Evolutionary conservation across 2,113 vertebrate species (phyloP).

Genomic region (Dendropsophus ebraccatus): DNA sequence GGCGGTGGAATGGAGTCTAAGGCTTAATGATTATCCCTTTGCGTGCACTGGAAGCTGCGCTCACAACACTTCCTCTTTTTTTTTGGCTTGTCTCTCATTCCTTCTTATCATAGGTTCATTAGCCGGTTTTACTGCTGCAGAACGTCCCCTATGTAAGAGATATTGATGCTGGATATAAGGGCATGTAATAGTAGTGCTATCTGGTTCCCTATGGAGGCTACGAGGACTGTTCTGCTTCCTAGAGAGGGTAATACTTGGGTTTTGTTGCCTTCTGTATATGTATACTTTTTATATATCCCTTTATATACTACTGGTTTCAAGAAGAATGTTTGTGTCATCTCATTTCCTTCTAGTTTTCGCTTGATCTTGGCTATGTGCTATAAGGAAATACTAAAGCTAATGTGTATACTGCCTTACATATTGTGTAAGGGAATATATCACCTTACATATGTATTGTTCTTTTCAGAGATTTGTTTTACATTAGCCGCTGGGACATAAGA

Average conservation of each 20-base stretch:
- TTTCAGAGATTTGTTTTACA: too few relatives aligned
- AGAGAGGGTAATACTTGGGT: background rate
- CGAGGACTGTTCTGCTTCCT: background rate
- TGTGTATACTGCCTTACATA: too few relatives aligned
- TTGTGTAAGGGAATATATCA: too few relatives aligned
- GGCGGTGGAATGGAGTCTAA: background rate
- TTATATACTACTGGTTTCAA: background rate
- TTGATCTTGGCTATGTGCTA: too few relatives aligned
- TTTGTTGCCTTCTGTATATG: background rate
- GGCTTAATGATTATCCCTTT: constrained; percentile 42
- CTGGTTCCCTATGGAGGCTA: background rate
- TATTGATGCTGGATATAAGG: background rate
- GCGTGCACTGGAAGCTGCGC: constrained; percentile 28
- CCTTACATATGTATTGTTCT: too few relatives aligned
- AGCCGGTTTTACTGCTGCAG: background rate
- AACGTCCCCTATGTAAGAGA: background rate
- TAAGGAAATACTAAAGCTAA: too few relatives aligned
- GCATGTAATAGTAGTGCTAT: background rate
- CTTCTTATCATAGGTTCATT: constrained; percentile 38
- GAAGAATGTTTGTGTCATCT: background rate
- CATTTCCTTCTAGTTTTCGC: background rate
- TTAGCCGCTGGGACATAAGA: too few relatives aligned
- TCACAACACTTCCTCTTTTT: constrained; percentile 40
- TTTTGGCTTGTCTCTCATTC: background rate
- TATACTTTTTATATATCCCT: background rate